Conservation (phyloP, 2,797 vertebrate genomes). For the Spinus pinus region DNA sequence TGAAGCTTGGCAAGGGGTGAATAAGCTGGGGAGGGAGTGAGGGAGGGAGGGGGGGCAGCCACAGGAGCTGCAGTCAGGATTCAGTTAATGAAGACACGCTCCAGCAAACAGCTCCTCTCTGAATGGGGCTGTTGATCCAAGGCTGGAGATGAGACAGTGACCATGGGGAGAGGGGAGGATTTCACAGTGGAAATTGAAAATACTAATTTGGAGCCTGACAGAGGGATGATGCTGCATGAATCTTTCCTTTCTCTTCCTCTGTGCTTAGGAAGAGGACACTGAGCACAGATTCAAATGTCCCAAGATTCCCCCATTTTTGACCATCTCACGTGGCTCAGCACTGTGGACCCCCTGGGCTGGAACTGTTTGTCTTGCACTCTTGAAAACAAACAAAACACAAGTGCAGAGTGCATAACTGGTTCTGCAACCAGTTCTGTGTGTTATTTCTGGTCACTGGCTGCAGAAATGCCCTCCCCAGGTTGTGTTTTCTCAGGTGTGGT, state of each 20-base stretch:
- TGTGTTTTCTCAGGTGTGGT: background rate
- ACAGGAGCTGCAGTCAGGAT: background rate
- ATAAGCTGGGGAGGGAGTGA: background rate
- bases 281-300: background rate
- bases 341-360: background rate
- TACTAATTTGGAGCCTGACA: background rate
- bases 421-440: background rate
- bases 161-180: fast-evolving
- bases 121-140: background rate
- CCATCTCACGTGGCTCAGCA: background rate
- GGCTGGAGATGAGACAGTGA: background rate
- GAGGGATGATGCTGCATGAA: background rate
- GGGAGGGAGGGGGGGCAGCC: background rate
- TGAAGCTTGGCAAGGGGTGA: slow-evolving; percentile 30
- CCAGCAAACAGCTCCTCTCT: background rate
- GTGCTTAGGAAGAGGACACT: background rate
- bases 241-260: background rate
- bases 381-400: background rate
- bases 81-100: background rate
- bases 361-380: background rate
- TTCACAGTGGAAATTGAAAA: background rate
- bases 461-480: background rate
- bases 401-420: background rate
- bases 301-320: background rate
- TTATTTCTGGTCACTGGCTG: slow-evolving; percentile 1